Evolutionary conservation across 2,888 invertebrate genomes (phyloP), one percentile per base, ranked within the genome.

Genomic region (Drosophila fungiperda): DNA sequence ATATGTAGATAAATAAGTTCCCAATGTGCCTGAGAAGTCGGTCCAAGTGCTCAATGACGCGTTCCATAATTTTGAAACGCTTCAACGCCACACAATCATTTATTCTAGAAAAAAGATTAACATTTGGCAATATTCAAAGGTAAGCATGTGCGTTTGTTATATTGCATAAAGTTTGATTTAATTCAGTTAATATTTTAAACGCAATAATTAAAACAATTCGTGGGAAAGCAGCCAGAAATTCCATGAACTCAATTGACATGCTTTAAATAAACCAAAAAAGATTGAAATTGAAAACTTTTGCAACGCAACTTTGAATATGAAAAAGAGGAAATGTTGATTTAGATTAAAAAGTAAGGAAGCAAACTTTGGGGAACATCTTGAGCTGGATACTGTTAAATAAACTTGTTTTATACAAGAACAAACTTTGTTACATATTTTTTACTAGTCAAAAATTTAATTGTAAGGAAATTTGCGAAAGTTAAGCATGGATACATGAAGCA

Each of bases 31-130:
- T 63, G 68, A 49, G 64, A 67, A 55, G 15, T 62, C 26, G 57
- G 36, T 59, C 32, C 79, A 66, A 84, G 65, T 67, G 82, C 38
- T 53, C 73, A 85, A 62, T 85, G 82, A 79, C 71, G 76, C 82
- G 65, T 67, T 81, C 36, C 35, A 15, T 65, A 68, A 23, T 26
- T 71, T 64, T 69, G 68, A 26, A 65, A 73, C 54, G 89, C 74
- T 80, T 76, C 74, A 67, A 35, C 68, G 83, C 68, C 62, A 50
- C 12, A n/a, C 45, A 72, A 72, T 50, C 40, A 68, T 55, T 20
- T 20, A 2, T 5, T 3, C 6, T 33, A n/a, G 8, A 9, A 50
- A n/a, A 11, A 12, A n/a, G 23, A 17, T 1, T 8, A 1, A 17
- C 23, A 23, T 36, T 33, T 53, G 20, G 7, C 15, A 23, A 45